Evolutionary conservation across 2,113 vertebrate species (phyloP).

Genomic region (Plestiodon gilberti): DNA sequence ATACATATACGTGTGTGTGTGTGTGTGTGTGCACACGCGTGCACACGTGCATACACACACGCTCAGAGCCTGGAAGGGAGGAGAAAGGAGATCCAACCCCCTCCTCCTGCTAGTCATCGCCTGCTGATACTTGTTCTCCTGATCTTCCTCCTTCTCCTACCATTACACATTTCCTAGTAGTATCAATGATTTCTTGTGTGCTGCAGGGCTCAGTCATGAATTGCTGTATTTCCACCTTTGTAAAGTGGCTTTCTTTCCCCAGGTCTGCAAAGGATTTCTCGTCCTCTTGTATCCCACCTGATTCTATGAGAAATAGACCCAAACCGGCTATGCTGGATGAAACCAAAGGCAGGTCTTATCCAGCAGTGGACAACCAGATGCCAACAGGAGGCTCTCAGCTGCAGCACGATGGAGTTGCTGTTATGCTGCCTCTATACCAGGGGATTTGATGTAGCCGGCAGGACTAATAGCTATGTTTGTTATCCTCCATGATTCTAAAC

Average conservation of each 20-base stretch:
- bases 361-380: neutral
- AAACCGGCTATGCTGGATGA: neutral
- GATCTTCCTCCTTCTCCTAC: no score
- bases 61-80: neutral
- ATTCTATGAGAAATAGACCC: neutral
- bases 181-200: no score
- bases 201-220: neutral
- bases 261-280: neutral
- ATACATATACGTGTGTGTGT: no score
- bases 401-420: neutral
- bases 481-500: neutral
- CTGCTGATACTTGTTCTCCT: neutral
- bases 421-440: neutral
- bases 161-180: neutral
- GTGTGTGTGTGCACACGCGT: no score
- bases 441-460: neutral
- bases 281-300: neutral
- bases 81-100: rapidly evolving
- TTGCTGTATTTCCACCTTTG: neutral
- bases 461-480: neutral
- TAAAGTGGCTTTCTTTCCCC: neutral
- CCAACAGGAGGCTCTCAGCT: neutral
- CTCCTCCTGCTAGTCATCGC: neutral
- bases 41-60: no score
- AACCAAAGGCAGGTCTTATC: neutral